Base-by-base conservation (phyloP, 1,140 invertebrate genomes). In the Neomicropteryx cornuta region DNA sequence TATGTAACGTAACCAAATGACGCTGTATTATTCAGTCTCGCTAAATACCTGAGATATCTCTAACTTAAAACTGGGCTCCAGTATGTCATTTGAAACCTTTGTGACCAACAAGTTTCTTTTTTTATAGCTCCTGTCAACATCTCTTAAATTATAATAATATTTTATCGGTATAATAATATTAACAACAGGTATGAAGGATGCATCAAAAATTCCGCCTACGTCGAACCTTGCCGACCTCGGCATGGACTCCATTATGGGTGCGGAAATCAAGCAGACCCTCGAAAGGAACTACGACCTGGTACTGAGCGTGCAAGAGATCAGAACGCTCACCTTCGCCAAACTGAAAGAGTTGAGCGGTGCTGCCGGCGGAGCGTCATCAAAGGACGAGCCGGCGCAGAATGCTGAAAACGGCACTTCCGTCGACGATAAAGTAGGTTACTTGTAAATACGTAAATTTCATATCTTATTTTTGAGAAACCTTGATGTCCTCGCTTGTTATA, bases 221-320 rank as follows among this genome's bases (percentile, higher is more conserved):
- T 73, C 80, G 1, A 85, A 77, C 16, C 65, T 99, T 4, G 85
- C 85, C 10, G 94, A 98, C 57, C 71, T 98, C 5, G 94, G 95
- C 32, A 89, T 98, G 78, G 95, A 98, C 54, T 97, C 92, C 0
- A 66, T 99, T 22, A 97, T 98, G 94, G 91, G 90, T 37, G 90
- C 95, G 0, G 95, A 98, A 70, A 92, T 98, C 42, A 97, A 97
- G 64, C 93, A 97, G 58, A 91, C 86, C 0, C 62, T 98, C 5
- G 93, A 98, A 58, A 74, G 91, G 36, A 88, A 89, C 46, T 94
- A 85, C 61, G 90, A 96, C 59, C 55, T 96, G 18, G 75, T 87
- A 0, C 60, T 97, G n/a, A 82, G 84, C 24, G 80, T 89, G 28
- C 81, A 85, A 52, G 91, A 97, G 59, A 93, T 98, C 49, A 76